These are phyloP conservation scores for Prinia subflava DNA, from an alignment of 2,113 vertebrate species.

Conservation along the genomic window DNA sequence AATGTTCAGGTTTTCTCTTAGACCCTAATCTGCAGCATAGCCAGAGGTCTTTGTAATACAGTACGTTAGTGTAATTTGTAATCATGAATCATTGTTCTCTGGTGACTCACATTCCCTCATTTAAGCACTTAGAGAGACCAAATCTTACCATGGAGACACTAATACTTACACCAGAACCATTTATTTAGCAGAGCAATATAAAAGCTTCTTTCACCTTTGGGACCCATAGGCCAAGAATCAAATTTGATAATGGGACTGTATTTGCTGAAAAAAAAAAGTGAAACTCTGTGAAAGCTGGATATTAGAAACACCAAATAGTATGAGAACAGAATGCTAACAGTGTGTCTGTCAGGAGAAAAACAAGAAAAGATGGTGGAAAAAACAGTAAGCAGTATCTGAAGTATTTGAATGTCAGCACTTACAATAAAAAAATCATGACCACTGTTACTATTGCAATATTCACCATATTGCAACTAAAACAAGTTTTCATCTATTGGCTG, in stretches of 20 bases:
- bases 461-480: neutral
- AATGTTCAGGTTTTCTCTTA: neutral
- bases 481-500: neutral
- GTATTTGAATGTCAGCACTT: neutral
- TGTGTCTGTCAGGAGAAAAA: neutral
- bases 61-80: neutral
- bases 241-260: neutral
- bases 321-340: neutral
- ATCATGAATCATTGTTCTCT: neutral
- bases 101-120: neutral
- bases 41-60: neutral
- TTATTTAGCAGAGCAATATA: neutral
- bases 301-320: neutral
- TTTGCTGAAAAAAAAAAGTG: neutral
- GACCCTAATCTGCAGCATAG: neutral
- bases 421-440: neutral
- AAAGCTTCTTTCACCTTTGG: neutral
- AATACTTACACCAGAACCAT: neutral
- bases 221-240: neutral
- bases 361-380: neutral
- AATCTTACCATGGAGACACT: neutral
- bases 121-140: neutral
- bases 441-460: neutral
- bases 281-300: neutral
- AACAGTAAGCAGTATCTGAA: neutral